A percentile compares a stretch with the other conserved stretches of the same genome.
Evolutionary conservation across 2,888 invertebrate species (phyloP).

Genomic region (Girardia tigrina): DNA sequence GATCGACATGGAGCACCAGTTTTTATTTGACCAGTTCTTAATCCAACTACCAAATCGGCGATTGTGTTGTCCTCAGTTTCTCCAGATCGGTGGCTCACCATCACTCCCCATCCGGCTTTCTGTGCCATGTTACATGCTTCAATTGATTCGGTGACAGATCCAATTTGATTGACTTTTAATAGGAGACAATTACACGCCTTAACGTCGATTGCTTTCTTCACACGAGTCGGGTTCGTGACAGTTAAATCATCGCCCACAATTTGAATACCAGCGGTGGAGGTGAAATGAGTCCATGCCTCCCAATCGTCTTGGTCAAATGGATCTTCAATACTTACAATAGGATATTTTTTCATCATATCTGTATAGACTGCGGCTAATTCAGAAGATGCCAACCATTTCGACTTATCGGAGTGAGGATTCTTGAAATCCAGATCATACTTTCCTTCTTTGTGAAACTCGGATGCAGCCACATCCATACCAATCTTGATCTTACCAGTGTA

Average conservation of each 20-base stretch:
- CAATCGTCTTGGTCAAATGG: slow-evolving; percentile 98
- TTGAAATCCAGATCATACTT: slow-evolving; percentile 91
- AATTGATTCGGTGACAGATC: slow-evolving; percentile 92
- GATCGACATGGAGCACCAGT: slow-evolving; percentile 97
- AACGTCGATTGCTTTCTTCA: slow-evolving; percentile 81
- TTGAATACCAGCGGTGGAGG: slow-evolving; percentile 39
- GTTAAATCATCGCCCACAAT: slow-evolving; percentile 70
- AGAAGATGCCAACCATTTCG: slow-evolving; percentile 60
- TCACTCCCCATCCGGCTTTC: slow-evolving; percentile 72
- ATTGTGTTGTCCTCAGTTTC: slow-evolving; percentile 99
- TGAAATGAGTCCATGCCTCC: slow-evolving; percentile 67
- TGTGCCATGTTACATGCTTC: slow-evolving; percentile 59
- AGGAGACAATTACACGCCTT: slow-evolving; percentile 91
- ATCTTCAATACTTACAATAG: slow-evolving; percentile 90
- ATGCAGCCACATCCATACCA: slow-evolving; percentile 97
- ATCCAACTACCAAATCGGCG: slow-evolving; percentile 90
- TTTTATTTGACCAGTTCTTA: slow-evolving; percentile 96
- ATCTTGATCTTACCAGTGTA: slow-evolving; percentile 91
- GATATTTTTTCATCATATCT: slow-evolving; percentile 74
- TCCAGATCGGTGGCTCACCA: slow-evolving; percentile 94
- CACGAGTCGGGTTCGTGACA: slow-evolving; percentile 74
- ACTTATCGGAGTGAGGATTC: slow-evolving; percentile 72
- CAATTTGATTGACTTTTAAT: slow-evolving; percentile 96
- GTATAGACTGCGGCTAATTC: slow-evolving; percentile 72
- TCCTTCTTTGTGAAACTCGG: slow-evolving; percentile 68